Percentiles rank a stretch among this genome's conserved stretches.
These are phyloP conservation scores for Coregonus suidteri DNA, from an alignment of 2,797 vertebrate genomes.

Conservation along the genomic window DNA sequence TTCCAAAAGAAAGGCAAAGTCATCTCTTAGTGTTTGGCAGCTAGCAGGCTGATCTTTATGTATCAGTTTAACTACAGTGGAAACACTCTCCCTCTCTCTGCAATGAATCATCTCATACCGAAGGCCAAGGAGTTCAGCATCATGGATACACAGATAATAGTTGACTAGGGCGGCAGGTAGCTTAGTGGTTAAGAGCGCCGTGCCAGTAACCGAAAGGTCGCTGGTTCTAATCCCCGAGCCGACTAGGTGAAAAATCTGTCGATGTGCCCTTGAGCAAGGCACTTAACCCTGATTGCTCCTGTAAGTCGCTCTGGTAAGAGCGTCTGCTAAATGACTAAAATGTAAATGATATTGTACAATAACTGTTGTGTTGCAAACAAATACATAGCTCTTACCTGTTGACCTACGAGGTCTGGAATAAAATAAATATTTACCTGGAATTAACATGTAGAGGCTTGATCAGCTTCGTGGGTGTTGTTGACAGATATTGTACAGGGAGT, in stretches of 20 bases:
- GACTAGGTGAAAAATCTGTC: too few relatives aligned
- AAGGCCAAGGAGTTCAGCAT: slow-evolving; percentile 38
- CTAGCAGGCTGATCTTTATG: slow-evolving; percentile 6
- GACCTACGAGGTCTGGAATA: neutral
- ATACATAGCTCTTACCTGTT: neutral
- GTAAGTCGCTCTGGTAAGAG: too few relatives aligned
- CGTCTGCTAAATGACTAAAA: too few relatives aligned
- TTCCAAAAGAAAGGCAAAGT: slow-evolving; percentile 56
- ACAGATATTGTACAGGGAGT: slow-evolving; percentile 14
- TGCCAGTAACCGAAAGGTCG: too few relatives aligned
- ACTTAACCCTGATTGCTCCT: too few relatives aligned
- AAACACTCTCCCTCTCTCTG: slow-evolving; percentile 9
- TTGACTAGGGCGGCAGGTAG: neutral
- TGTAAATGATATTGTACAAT: slow-evolving; percentile 11
- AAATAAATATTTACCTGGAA: too few relatives aligned
- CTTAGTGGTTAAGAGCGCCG: too few relatives aligned
- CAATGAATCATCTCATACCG: slow-evolving; percentile 49
- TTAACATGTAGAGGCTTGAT: neutral
- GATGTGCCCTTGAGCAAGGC: too few relatives aligned
- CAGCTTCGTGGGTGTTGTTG: neutral
- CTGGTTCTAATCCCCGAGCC: too few relatives aligned
- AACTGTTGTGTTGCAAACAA: slow-evolving; percentile 14
- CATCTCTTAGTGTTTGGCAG: slow-evolving; percentile 41
- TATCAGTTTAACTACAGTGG: slow-evolving; percentile 17
- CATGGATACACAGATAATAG: slow-evolving; percentile 10